Base-by-base conservation (phyloP, 2,797 vertebrate species). In the Chelidonichthys spinosus region DNA sequence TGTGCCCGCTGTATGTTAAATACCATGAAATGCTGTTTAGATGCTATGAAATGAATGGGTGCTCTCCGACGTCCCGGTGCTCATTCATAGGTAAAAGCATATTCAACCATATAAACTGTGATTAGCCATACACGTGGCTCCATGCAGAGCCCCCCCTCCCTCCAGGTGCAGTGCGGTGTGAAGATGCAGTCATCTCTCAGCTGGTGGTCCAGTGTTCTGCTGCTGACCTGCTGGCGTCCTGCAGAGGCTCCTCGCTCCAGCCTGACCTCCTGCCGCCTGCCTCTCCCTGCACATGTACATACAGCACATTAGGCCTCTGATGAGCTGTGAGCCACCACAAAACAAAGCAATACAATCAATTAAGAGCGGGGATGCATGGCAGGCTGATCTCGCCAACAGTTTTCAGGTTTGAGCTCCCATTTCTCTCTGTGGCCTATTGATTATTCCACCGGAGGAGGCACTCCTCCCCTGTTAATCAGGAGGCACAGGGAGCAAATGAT, bases 301-400 rank as follows among this genome's bases (percentile, higher is more conserved):
- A 18, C 56, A 67, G 73, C 50, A 49, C 55, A 83, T 87, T 79
- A 75, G 46, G 69, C 80, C 67, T 74, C 79, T 78, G 79, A 84
- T 63, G 70, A 78, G 62, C 65, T 83, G 86, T 85, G 85, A 88
- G 78, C 49, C 74, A 59, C 68, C 55, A 66, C 60, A 78, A 90
- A 84, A 85, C 78, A 89, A 88, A 86, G 72, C 69, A 73, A 88
- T 78, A 69, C 61, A 74, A 89, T 91, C 85, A 87, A 85, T 92
- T 90, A 87, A 44, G 77, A 83, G 37, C 50, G 42, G 47, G 61
- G 35, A 82, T 81, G 74, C 78, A 63, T 52, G 56, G 70, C 76
- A 70, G 77, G 25, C 58, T 18, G 66, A 56, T 55, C 37, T 5
- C 40, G 55, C 43, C n/a, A 14, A 81, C 75, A 63, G 69, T 73